phyloP scores from a whole-genome alignment of 2,888 invertebrate species.

The Tryphoninae sp. region DNA sequence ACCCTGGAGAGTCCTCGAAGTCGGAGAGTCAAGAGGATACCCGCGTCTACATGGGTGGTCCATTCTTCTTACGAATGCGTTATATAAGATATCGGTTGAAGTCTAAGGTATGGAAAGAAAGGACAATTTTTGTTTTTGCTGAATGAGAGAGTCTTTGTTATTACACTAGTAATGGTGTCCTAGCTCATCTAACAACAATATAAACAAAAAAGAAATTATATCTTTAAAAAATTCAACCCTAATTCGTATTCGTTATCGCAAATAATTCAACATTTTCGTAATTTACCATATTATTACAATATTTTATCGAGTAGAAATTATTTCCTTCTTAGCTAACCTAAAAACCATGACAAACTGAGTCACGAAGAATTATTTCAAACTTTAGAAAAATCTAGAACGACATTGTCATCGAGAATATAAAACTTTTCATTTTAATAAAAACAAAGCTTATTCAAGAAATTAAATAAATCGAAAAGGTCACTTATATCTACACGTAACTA shows the following conservation, averaged over 20 bases:
- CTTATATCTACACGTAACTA: not conserved
- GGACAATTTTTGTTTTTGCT: slow-evolving; percentile 48
- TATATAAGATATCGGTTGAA: slow-evolving; percentile 70
- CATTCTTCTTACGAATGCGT: slow-evolving; percentile 79
- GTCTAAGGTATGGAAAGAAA: slow-evolving; percentile 68
- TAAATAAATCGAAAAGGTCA: not conserved
- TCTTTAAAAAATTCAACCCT: not conserved
- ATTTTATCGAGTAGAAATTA: too few relatives aligned
- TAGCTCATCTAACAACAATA: slow-evolving; percentile 25
- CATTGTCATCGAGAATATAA: too few relatives aligned
- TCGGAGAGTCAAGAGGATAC: slow-evolving; percentile 73
- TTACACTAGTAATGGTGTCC: slow-evolving; percentile 30
- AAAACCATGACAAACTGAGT: too few relatives aligned
- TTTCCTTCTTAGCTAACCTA: too few relatives aligned
- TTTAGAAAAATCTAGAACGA: too few relatives aligned
- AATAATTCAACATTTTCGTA: too few relatives aligned
- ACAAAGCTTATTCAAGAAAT: not conserved
- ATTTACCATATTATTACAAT: too few relatives aligned
- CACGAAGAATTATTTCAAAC: too few relatives aligned
- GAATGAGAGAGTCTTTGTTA: slow-evolving; percentile 31
- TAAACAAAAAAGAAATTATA: not conserved
- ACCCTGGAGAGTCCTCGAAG: slow-evolving; percentile 78
- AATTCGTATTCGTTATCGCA: too few relatives aligned
- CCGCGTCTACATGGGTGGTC: slow-evolving; percentile 80
- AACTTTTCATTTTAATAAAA: too few relatives aligned